Base-by-base conservation (phyloP, 2,113 vertebrate genomes). In the Chitala chitala region DNA sequence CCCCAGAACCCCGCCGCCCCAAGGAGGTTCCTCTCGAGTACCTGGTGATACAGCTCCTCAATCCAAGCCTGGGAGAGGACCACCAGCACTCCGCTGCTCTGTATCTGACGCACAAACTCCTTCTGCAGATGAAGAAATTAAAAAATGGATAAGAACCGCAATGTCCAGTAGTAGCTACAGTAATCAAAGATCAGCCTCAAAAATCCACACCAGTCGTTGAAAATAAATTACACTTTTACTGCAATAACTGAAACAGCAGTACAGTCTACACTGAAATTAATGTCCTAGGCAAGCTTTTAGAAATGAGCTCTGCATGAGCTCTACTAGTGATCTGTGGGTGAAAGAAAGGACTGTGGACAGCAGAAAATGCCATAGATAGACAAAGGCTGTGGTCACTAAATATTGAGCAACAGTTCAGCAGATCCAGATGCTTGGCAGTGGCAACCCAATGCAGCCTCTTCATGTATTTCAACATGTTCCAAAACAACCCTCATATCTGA, bases 41-140 rank as follows among this genome's bases (percentile, higher is more conserved):
- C 91, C 80, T 96, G 95, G 54, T 94, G 92, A 83, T 95, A 97
- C 0, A 98, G 87, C 61, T 98, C 96, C 86, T 99, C 96, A 0
- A 97, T 92, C 97, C 97, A 99, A 70, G 91, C 84, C 86, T 94
- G 94, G 36, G 96, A 98, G 83, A 99, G 91, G 24, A 98, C 92
- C 87, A 99, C 94, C 9, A 98, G 81, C 63, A 95, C 91, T 0
- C 96, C 95, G 12, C 93, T 96, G 88, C 88, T 94, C 81, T 98
- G 97, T 63, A 97, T 84, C 79, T 94, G 92, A 78, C 90, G 94
- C 83, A 94, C 92, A 90, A 99, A 99, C 80, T 98, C 96, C 76
- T 97, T 98, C 97, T 99, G 85, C 42, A 80, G 73, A 10, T 10
- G 20, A 29, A 40, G 5, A 72, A 69, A 24, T n/a, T 12, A 12